These are phyloP conservation scores for Hemaris fuciformis DNA, from an alignment of 2,888 invertebrate species.

Conservation along the genomic window DNA sequence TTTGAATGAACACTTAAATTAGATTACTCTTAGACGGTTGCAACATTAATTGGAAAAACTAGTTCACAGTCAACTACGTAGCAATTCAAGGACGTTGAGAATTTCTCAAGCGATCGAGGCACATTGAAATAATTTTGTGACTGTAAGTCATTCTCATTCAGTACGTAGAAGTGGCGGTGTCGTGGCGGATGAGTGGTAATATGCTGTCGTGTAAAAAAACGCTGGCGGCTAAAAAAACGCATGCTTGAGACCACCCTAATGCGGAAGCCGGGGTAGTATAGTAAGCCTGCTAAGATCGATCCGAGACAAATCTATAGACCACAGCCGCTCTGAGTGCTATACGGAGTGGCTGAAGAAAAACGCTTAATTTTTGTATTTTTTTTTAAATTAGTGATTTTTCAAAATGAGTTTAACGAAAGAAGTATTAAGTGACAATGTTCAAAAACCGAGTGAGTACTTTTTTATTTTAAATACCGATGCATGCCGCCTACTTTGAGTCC, in stretches of 20 bases:
- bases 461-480: neutral
- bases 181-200: neutral
- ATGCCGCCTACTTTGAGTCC: too few species aligned
- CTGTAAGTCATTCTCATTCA: neutral
- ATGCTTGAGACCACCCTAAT: neutral
- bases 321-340: neutral
- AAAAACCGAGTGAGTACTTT: neutral
- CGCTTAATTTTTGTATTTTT: neutral
- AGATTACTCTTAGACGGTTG: too few species aligned
- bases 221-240: neutral
- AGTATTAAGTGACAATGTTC: neutral
- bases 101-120: neutral
- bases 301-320: neutral
- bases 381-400: neutral
- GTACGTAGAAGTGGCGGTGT: neutral
- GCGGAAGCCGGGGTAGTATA: neutral
- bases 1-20: too few species aligned
- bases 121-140: neutral
- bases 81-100: neutral
- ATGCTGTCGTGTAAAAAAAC: neutral
- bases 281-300: neutral
- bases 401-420: slow-evolving; percentile 6
- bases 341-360: neutral
- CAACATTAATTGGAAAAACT: too few species aligned
- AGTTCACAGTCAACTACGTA: too few species aligned